These are phyloP conservation scores for Eleginops maclovinus DNA, from an alignment of 2,113 vertebrate genomes.

Conservation along the genomic window DNA sequence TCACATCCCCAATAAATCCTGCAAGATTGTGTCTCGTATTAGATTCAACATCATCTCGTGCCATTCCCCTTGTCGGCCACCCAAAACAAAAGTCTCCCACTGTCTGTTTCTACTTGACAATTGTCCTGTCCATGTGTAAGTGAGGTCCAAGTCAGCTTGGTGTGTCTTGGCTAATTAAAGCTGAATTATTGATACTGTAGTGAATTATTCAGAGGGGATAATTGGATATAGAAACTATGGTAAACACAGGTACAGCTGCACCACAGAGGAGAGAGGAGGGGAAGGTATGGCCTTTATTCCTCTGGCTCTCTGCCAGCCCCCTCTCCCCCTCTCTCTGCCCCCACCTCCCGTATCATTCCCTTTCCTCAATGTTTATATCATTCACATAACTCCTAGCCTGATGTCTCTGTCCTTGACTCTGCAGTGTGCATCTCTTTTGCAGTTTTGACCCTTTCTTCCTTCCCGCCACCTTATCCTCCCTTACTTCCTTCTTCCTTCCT, in stretches of 20 bases:
- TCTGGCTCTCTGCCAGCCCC: slow-evolving; percentile 58
- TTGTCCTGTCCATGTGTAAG: slow-evolving; percentile 40
- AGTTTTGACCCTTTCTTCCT: slow-evolving; percentile 19
- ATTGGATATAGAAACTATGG: slow-evolving; percentile 78
- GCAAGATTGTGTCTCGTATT: not conserved
- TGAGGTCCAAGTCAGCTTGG: slow-evolving; percentile 52
- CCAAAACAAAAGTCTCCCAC: not conserved
- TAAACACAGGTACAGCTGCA: slow-evolving; percentile 72
- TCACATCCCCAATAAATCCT: not conserved
- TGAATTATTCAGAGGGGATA: slow-evolving; percentile 78
- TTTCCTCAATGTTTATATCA: slow-evolving; percentile 55
- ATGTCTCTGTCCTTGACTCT: slow-evolving; percentile 71
- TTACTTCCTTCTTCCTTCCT: slow-evolving; percentile 30
- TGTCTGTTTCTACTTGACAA: slow-evolving; percentile 17
- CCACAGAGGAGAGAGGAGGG: slow-evolving; percentile 35
- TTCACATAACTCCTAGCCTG: slow-evolving; percentile 49
- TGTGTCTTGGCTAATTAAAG: slow-evolving; percentile 79
- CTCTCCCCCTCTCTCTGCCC: not conserved
- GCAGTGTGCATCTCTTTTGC: slow-evolving; percentile 40
- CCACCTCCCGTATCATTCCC: slow-evolving; percentile 39
- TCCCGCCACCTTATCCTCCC: slow-evolving; percentile 8
- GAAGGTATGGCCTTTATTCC: slow-evolving; percentile 62
- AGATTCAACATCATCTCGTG: not conserved
- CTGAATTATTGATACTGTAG: slow-evolving; percentile 79
- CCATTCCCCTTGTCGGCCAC: slow-evolving; percentile 9